Percentiles rank a stretch among this genome's conserved stretches.
These are phyloP conservation scores for Chiloscyllium punctatum DNA, from an alignment of 2,797 vertebrate genomes.

Conservation along the genomic window DNA sequence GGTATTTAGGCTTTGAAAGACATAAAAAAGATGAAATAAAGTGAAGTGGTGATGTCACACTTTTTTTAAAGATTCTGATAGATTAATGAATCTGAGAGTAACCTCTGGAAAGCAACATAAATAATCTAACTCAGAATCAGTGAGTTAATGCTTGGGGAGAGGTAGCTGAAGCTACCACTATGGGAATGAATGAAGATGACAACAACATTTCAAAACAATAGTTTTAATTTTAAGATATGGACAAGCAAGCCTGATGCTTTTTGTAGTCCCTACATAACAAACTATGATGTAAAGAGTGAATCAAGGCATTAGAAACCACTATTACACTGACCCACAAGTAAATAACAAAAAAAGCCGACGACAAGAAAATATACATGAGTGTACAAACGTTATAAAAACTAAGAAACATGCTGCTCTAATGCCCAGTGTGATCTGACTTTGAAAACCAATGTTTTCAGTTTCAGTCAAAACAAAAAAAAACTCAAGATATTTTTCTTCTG, in stretches of 20 bases:
- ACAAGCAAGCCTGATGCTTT: background rate
- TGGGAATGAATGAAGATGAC: conserved; percentile 33
- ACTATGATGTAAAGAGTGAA: background rate
- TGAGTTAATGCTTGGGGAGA: background rate
- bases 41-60: background rate
- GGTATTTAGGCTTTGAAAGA: background rate
- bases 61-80: background rate
- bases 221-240: conserved; percentile 15
- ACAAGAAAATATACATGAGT: background rate
- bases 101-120: background rate
- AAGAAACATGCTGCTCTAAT: conserved; percentile 8
- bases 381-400: background rate
- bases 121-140: background rate
- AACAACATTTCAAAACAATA: conserved; percentile 19
- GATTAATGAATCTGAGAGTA: background rate
- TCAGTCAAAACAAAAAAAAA: conserved; percentile 23
- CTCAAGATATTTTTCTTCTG: conserved; percentile 29
- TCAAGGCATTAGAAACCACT: background rate
- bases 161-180: background rate
- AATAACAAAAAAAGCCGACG: background rate
- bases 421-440: conserved; percentile 3
- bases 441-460: conserved; percentile 12
- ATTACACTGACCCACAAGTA: background rate
- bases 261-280: background rate
- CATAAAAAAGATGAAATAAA: conserved; percentile 17